Percentiles rank a stretch among this genome's conserved stretches.
phyloP scores from a whole-genome alignment of 2,797 vertebrate species.

The Argentina silus region DNA sequence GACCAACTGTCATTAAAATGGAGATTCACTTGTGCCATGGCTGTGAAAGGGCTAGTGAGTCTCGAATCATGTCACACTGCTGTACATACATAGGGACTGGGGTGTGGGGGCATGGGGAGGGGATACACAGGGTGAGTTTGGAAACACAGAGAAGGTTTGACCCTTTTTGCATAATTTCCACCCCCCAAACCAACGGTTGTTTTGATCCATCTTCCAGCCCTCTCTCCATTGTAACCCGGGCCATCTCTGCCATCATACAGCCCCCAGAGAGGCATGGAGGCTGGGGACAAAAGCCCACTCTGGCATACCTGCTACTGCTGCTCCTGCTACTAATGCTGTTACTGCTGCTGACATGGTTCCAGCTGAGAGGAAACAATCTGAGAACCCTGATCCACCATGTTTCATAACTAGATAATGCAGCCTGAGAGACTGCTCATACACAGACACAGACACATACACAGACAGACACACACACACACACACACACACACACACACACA shows the following conservation, averaged over 20 bases:
- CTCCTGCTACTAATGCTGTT: background rate
- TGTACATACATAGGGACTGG: background rate
- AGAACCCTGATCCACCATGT: background rate
- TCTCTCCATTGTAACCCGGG: constrained; percentile 13
- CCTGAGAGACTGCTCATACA: background rate
- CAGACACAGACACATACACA: background rate
- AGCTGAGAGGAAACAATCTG: constrained; percentile 12
- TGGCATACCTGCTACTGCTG: background rate
- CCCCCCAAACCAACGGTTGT: background rate
- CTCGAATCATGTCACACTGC: background rate
- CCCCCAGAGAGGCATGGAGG: background rate
- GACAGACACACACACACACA: background rate
- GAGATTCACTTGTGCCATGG: background rate
- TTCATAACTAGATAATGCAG: constrained; percentile 8
- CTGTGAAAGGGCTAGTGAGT: constrained; percentile 10
- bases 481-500: constrained; percentile 7
- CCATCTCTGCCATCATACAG: background rate
- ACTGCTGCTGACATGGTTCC: background rate
- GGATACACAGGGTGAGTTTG: constrained; percentile 11
- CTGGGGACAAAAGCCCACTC: constrained; percentile 12
- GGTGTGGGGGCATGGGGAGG: constrained; percentile 6
- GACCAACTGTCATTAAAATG: background rate
- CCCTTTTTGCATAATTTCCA: constrained; percentile 22
- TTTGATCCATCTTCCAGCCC: constrained; percentile 8
- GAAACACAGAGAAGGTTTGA: constrained; percentile 23